Evolutionary conservation across 2,797 vertebrate species (phyloP).

Genomic region (Nyctalus aviator): DNA sequence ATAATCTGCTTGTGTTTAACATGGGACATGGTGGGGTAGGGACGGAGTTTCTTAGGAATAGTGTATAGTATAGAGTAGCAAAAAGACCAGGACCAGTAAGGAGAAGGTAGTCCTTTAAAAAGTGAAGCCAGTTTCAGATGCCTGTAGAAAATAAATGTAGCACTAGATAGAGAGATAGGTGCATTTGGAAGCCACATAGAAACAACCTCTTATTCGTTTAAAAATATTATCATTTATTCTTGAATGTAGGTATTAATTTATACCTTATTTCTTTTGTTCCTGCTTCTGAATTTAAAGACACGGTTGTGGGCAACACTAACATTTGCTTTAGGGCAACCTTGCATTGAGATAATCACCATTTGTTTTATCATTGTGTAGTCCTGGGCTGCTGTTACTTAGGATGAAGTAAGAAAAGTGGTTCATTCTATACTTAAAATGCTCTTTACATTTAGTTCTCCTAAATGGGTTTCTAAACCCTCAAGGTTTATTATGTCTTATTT

Average conservation of each 20-base stretch:
- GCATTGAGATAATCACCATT: slow-evolving; percentile 38
- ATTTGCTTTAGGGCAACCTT: slow-evolving; percentile 36
- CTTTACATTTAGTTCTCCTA: slow-evolving; percentile 60
- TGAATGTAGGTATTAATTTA: neutral
- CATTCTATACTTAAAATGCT: neutral
- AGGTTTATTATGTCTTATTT: slow-evolving; percentile 63
- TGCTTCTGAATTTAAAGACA: slow-evolving; percentile 53
- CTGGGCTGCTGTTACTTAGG: slow-evolving; percentile 49
- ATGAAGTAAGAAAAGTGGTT: slow-evolving; percentile 41
- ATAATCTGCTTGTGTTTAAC: slow-evolving; percentile 11
- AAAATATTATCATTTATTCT: neutral
- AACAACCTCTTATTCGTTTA: neutral
- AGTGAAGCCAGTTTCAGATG: neutral
- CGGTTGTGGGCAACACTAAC: neutral
- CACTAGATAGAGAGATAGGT: neutral
- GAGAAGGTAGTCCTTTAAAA: neutral
- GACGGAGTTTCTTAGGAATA: neutral
- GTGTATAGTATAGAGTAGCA: neutral
- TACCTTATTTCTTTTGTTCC: neutral
- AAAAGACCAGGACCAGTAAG: neutral
- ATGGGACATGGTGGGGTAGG: accelerated
- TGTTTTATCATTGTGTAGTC: slow-evolving; percentile 39
- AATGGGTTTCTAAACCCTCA: slow-evolving; percentile 53
- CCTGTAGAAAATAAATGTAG: neutral
- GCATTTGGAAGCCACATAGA: neutral